Conservation (phyloP, 2,113 vertebrate species). For the Lophochroa leadbeateri region DNA sequence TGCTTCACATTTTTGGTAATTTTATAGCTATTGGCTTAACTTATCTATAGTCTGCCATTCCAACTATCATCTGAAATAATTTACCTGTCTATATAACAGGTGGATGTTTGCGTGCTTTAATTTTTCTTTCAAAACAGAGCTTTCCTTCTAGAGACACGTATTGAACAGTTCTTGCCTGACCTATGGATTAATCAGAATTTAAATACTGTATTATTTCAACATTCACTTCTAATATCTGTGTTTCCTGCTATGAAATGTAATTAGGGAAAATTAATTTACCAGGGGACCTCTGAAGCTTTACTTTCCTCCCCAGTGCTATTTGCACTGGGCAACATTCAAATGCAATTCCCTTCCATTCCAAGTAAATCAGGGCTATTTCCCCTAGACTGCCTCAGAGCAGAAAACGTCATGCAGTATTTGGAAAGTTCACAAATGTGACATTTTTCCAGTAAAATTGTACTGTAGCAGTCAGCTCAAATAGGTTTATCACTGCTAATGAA, state of each 20-base stretch:
- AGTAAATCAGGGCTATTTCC: not conserved
- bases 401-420: not conserved
- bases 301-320: not conserved
- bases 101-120: not conserved
- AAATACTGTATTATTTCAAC: conserved; percentile 47
- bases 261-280: conserved; percentile 50
- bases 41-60: not conserved
- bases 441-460: not conserved
- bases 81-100: not conserved
- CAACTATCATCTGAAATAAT: not conserved
- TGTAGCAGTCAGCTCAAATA: not conserved
- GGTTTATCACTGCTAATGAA: conserved; percentile 30
- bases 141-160: not conserved
- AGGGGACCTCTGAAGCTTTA: conserved; percentile 24
- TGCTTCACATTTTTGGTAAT: not conserved
- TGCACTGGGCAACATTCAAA: not conserved
- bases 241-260: conserved; percentile 48
- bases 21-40: not conserved
- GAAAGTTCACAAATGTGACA: conserved; percentile 14
- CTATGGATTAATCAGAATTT: conserved; percentile 45
- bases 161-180: not conserved
- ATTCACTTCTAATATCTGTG: conserved; percentile 29
- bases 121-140: conserved; percentile 48
- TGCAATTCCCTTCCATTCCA: not conserved
- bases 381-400: not conserved